These are phyloP conservation scores for Diadema setosum DNA, from an alignment of 35 echinoderm and acorn worm species.

Conservation along the genomic window DNA sequence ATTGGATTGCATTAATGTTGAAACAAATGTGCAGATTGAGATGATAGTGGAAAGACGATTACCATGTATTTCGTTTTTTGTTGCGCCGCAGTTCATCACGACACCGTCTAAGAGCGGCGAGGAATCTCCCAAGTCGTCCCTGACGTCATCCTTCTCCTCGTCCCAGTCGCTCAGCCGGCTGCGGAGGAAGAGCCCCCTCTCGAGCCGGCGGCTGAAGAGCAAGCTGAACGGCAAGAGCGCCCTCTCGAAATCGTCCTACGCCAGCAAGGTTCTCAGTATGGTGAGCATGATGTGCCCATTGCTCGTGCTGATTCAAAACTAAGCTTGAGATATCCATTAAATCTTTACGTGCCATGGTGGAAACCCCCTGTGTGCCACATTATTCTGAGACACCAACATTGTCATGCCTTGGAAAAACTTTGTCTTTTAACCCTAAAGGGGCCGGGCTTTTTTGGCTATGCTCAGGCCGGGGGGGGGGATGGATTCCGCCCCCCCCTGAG, in stretches of 20 bases:
- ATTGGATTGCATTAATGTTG: too few relatives aligned
- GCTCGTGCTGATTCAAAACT: not conserved
- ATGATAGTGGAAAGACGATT: too few relatives aligned
- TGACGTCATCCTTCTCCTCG: not conserved
- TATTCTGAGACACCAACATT: too few relatives aligned
- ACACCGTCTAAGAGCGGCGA: conserved; percentile 51
- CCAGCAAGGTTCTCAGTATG: not conserved
- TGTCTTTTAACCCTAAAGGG: too few relatives aligned
- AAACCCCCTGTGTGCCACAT: too few relatives aligned
- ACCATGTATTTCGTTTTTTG: not conserved
- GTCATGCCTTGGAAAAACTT: too few relatives aligned
- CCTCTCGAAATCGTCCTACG: not conserved
- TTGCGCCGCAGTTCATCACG: conserved; percentile 68
- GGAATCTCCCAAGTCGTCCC: not conserved
- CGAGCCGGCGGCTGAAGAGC: not conserved
- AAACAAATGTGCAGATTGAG: too few relatives aligned
- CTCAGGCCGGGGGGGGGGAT: too few relatives aligned
- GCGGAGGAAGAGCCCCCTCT: not conserved
- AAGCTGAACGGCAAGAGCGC: not conserved
- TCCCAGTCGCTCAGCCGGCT: not conserved
- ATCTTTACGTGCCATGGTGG: too few relatives aligned
- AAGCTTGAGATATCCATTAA: not conserved
- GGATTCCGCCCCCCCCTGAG: too few relatives aligned
- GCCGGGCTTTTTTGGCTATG: too few relatives aligned
- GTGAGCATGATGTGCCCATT: not conserved